phyloP scores from a whole-genome alignment of 2,888 invertebrate genomes.

The Sympetrum striolatum region DNA sequence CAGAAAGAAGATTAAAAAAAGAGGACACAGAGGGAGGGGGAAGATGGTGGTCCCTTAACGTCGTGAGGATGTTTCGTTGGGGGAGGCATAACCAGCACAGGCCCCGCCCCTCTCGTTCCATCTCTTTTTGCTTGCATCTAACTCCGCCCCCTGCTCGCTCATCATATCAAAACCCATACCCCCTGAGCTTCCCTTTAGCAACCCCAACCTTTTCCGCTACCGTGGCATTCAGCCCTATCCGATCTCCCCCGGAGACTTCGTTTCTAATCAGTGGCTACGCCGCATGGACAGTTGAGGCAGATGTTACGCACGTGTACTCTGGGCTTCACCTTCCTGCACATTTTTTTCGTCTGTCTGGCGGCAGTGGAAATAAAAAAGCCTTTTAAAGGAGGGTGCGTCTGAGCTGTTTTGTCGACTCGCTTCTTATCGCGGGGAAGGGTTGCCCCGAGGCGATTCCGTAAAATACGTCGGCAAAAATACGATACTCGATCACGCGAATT shows the following conservation, averaged over 20 bases:
- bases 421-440: too few relatives aligned
- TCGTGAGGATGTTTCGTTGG: not conserved
- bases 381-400: too few relatives aligned
- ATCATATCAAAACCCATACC: conserved; percentile 1
- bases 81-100: conserved; percentile 4
- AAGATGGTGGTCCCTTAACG: not conserved
- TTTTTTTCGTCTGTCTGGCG: not conserved
- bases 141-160: conserved; percentile 16
- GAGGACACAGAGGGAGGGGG: not conserved
- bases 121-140: not conserved
- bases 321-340: not conserved
- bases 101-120: conserved; percentile 3
- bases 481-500: too few relatives aligned
- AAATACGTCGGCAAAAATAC: too few relatives aligned
- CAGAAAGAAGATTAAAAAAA: not conserved
- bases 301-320: not conserved
- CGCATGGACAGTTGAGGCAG: not conserved
- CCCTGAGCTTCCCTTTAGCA: not conserved
- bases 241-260: not conserved
- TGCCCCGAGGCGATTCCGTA: too few relatives aligned
- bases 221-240: not conserved
- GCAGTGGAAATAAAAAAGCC: not conserved
- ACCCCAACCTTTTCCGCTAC: not conserved
- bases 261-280: not conserved
- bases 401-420: too few relatives aligned